Conservation (phyloP, 2,113 vertebrate genomes). For the Ascaphus truei region DNA sequence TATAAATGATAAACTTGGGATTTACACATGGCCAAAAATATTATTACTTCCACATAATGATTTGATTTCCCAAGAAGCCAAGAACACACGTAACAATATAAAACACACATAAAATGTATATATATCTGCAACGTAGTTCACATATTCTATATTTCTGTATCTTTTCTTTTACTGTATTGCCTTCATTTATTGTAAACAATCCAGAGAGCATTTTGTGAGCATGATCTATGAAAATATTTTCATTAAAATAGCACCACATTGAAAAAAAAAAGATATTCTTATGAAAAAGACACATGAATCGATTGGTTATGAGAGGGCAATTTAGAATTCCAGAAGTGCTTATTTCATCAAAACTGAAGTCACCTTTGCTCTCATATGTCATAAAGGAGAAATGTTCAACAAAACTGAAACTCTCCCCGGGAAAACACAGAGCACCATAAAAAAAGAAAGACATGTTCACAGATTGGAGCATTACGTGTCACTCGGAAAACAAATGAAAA, state of each 20-base stretch:
- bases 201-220: background rate
- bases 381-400: slow-evolving; percentile 32
- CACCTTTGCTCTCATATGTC: slow-evolving; percentile 28
- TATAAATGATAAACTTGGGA: too few relatives aligned
- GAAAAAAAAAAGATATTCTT: background rate
- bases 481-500: slow-evolving; percentile 32
- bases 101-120: background rate
- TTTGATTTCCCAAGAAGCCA: too few relatives aligned
- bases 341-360: slow-evolving; percentile 20
- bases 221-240: slow-evolving; percentile 8
- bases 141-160: background rate
- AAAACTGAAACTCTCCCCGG: slow-evolving; percentile 26
- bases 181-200: background rate
- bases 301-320: slow-evolving; percentile 11
- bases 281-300: background rate
- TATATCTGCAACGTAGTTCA: background rate
- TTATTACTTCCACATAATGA: too few relatives aligned
- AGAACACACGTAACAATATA: too few relatives aligned
- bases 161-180: background rate
- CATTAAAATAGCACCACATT: background rate
- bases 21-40: too few relatives aligned
- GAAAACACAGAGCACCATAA: slow-evolving; percentile 15
- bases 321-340: slow-evolving; percentile 22
- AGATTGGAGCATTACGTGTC: slow-evolving; percentile 18
- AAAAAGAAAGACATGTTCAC: slow-evolving; percentile 33